Percentiles rank a stretch among this genome's conserved stretches.
These are phyloP conservation scores for Cryptus armator DNA, from an alignment of 2,888 invertebrate genomes.

Conservation along the genomic window DNA sequence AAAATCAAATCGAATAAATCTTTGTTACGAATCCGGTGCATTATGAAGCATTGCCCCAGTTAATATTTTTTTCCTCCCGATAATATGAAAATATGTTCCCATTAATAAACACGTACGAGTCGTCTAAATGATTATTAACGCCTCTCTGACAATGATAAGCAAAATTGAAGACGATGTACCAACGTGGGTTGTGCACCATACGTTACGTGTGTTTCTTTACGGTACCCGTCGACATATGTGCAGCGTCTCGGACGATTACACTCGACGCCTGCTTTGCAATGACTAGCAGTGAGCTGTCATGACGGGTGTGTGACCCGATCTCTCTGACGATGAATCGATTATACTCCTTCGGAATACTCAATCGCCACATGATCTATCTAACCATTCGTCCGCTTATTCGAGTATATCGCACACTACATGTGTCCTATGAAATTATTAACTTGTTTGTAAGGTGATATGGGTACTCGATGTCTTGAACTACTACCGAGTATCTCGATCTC, in stretches of 20 bases:
- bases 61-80: constrained; percentile 9
- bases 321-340: constrained; percentile 60
- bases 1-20: background rate
- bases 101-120: constrained; percentile 37
- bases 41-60: background rate
- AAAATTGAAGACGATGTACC: constrained; percentile 42
- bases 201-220: constrained; percentile 1
- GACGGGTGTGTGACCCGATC: constrained; percentile 54
- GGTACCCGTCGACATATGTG: background rate
- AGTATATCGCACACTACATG: background rate
- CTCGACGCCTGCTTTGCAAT: constrained; percentile 15
- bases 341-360: constrained; percentile 45
- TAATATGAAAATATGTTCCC: constrained; percentile 42
- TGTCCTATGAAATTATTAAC: constrained; percentile 22
- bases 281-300: background rate
- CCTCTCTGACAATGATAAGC: constrained; percentile 61
- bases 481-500: background rate
- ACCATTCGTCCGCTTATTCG: constrained; percentile 30
- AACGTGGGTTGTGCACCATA: constrained; percentile 50
- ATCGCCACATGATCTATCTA: constrained; percentile 14
- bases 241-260: constrained; percentile 45
- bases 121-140: constrained; percentile 57
- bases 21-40: background rate
- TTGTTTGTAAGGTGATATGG: background rate
- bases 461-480: background rate